Evolutionary conservation across 2,797 vertebrate species (phyloP), one percentile per base, ranked within the genome.

Genomic region (Alexandromys oeconomus): DNA sequence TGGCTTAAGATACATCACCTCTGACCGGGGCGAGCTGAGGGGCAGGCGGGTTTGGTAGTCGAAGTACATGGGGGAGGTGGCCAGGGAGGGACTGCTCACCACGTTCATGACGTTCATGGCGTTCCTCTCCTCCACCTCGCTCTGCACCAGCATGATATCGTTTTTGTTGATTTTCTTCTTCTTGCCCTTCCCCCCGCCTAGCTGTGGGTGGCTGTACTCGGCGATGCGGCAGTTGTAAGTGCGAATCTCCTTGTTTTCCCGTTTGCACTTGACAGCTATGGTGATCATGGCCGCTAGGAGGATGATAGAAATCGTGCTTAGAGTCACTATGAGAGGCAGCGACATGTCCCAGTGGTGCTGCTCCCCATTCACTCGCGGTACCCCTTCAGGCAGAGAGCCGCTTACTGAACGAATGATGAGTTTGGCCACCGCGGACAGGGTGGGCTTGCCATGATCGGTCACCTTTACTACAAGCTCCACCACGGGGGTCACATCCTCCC

Each of bases 151-250:
- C 99, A 99, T 99, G 99, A 99, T 99, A 98, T 99, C 99, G 93
- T 99, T 99, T 99, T 99, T 99, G 99, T 99, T 99, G 98, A 99
- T 99, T 98, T 99, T 99, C 99, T 99, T 99, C 99, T 99, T 99
- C 99, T 99, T 99, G 98, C 99, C 98, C 97, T 99, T 99, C 71
- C 98, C 95, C 98, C 98, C 98, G 97, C 98, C 99, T 95, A 99
- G 99, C 98, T 99, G 99, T 84, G 99, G 99, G 98, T 99, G 99
- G 91, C 99, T 99, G 98, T 99, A 99, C 98, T 99, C 99, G 0
- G 99, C 99, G 97, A 99, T 99, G 97, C 99, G 99, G 98, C 99
- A 99, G 97, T 99, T 99, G 98, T 99, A 99, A 89, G 99, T 99
- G 97, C 99, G 99, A 95, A 99, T 99, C 98, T 99, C 99, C 98